These are phyloP conservation scores for Eurosta solidaginis DNA, from an alignment of 1,140 invertebrate genomes.

Conservation along the genomic window DNA sequence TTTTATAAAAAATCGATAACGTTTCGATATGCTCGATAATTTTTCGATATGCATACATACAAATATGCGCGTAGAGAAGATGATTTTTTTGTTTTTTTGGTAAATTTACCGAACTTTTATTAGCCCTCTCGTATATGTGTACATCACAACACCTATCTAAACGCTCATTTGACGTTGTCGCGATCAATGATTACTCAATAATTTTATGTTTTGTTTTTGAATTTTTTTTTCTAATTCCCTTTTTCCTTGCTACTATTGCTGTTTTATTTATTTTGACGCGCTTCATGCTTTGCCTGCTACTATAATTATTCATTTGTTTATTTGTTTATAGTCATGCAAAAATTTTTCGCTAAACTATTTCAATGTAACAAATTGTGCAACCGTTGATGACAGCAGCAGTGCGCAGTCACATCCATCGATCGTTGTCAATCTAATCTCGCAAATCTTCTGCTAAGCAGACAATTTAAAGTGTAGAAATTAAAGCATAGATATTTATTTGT, in stretches of 20 bases:
- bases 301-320: conserved; percentile 23
- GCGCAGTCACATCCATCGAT: neutral
- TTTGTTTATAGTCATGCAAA: neutral
- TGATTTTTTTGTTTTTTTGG: too few species aligned
- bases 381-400: neutral
- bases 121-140: too few species aligned
- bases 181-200: neutral
- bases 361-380: neutral
- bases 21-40: too few species aligned
- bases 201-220: neutral
- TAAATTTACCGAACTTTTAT: too few species aligned
- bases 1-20: too few species aligned
- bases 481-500: neutral
- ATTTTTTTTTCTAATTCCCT: neutral
- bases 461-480: neutral
- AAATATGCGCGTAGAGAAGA: too few species aligned
- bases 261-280: conserved; percentile 17
- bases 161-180: neutral
- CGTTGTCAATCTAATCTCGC: conserved; percentile 2
- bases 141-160: too few species aligned
- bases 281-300: neutral
- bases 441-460: neutral
- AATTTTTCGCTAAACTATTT: neutral
- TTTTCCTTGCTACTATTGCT: neutral
- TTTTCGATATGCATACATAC: too few species aligned